A percentile compares a stretch with the other conserved stretches of the same genome.
These are phyloP conservation scores for Lacerta viridis DNA, from an alignment of 2,797 vertebrate genomes.

Conservation along the genomic window DNA sequence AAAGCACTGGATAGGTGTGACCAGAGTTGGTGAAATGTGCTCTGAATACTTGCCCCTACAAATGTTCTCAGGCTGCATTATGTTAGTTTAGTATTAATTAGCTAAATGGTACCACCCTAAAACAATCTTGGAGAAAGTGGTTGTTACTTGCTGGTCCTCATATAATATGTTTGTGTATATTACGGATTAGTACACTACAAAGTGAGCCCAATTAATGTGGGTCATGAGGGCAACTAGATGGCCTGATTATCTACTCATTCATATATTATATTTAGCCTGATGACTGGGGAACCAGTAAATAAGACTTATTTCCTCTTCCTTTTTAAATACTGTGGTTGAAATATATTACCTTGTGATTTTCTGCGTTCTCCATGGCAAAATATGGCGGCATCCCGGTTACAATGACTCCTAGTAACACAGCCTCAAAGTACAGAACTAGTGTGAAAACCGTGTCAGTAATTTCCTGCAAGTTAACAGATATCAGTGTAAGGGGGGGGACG, in stretches of 20 bases:
- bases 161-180: neutral
- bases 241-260: neutral
- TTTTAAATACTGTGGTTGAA: neutral
- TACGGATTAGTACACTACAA: neutral
- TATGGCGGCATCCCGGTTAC: constrained; percentile 94
- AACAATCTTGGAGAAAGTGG: neutral
- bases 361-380: constrained; percentile 96
- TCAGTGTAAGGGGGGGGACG: neutral
- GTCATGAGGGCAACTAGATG: neutral
- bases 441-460: constrained; percentile 81
- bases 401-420: constrained; percentile 81
- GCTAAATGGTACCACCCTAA: neutral
- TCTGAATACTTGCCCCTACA: too few relatives aligned
- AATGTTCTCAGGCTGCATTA: neutral
- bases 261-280: neutral
- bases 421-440: constrained; percentile 82
- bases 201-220: neutral
- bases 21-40: too few relatives aligned
- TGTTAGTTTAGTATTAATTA: neutral
- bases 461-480: constrained; percentile 71
- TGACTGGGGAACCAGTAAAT: neutral
- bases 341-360: constrained; percentile 86
- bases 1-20: too few relatives aligned
- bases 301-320: neutral
- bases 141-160: neutral